Percentiles rank a stretch among this genome's conserved stretches.
phyloP scores from a whole-genome alignment of 2,888 invertebrate species.

The Athalia rosae region DNA sequence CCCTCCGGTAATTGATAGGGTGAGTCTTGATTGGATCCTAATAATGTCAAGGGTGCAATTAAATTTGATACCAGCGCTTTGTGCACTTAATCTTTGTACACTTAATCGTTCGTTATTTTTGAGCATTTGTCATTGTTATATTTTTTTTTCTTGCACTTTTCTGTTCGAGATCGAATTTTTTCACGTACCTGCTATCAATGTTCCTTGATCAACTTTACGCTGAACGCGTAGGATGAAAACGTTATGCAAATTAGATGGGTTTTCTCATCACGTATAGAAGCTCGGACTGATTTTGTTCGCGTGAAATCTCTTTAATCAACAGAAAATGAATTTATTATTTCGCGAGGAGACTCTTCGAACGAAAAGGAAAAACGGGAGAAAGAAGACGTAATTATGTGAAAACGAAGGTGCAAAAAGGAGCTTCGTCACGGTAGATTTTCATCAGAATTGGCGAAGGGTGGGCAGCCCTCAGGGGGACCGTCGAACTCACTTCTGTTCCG shows the following conservation, averaged over 20 bases:
- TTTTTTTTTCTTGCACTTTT: no score
- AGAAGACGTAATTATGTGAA: slow-evolving; percentile 1
- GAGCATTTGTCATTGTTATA: no score
- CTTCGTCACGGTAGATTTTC: slow-evolving; percentile 4
- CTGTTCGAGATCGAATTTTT: no score
- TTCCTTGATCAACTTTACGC: no score
- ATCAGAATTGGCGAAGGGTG: neutral
- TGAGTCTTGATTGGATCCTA: slow-evolving; percentile 25
- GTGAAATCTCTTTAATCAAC: slow-evolving; percentile 3
- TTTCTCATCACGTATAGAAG: neutral
- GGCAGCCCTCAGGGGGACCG: neutral
- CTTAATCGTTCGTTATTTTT: no score
- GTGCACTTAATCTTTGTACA: no score
- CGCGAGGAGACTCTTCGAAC: neutral
- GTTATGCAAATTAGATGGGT: neutral
- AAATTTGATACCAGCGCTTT: slow-evolving; percentile 7
- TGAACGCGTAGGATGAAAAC: neutral
- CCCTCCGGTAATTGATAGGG: slow-evolving; percentile 14
- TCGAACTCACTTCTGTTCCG: slow-evolving; percentile 14
- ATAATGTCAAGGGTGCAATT: slow-evolving; percentile 26
- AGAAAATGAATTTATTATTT: slow-evolving; percentile 14
- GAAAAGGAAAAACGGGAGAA: slow-evolving; percentile 4
- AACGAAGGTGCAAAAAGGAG: slow-evolving; percentile 11
- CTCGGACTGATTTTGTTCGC: neutral
- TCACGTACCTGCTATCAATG: no score